Evolutionary conservation across 2,113 vertebrate genomes (phyloP).

Genomic region (Corythaixoides concolor): DNA sequence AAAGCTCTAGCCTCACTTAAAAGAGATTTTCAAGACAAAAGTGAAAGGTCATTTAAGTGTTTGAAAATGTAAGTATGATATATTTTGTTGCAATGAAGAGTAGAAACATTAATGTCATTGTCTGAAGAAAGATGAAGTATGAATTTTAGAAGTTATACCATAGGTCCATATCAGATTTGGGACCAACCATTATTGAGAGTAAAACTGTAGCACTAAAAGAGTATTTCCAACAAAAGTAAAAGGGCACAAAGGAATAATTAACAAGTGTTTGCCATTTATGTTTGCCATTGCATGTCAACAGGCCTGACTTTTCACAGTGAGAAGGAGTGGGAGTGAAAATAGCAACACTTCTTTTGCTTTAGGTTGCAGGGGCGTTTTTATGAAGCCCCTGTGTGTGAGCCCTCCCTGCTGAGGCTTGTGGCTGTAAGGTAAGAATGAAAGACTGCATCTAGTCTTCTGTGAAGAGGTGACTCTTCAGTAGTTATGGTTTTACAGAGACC

Average conservation of each 20-base stretch:
- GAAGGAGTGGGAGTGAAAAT: neutral
- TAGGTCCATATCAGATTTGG: neutral
- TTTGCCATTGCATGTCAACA: neutral
- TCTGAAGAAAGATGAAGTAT: neutral
- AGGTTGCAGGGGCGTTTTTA: neutral
- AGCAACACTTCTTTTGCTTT: neutral
- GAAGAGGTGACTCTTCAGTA: neutral
- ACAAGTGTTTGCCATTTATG: neutral
- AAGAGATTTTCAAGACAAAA: neutral
- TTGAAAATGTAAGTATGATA: neutral
- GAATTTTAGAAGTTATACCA: neutral
- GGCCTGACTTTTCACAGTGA: neutral
- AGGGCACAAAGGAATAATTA: neutral
- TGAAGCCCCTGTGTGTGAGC: fast-evolving
- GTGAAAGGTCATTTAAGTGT: neutral
- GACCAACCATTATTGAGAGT: neutral
- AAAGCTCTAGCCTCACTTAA: neutral
- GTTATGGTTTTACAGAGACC: neutral
- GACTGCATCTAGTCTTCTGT: neutral
- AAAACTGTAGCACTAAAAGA: neutral
- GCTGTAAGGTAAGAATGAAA: neutral
- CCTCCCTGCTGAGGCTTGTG: neutral
- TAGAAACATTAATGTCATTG: neutral
- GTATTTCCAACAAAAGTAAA: neutral
- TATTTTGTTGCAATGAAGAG: neutral